These are phyloP conservation scores for Clarias magur DNA, from an alignment of 2,113 vertebrate genomes.

Conservation along the genomic window DNA sequence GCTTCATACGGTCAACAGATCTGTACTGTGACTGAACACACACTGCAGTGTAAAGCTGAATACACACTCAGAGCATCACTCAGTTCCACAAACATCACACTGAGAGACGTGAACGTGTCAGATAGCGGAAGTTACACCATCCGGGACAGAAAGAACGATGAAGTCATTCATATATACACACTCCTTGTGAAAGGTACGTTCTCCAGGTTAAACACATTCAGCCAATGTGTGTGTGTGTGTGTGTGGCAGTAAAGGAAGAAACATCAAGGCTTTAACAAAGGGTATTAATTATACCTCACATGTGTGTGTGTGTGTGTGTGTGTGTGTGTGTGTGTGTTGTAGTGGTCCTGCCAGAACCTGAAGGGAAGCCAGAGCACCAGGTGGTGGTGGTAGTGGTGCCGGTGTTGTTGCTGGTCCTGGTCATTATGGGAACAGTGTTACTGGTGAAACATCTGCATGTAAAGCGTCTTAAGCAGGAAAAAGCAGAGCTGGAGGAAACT, in stretches of 20 bases:
- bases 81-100: neutral
- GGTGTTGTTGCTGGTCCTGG: neutral
- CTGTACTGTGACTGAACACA: neutral
- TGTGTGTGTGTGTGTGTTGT: constrained; percentile 6
- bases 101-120: neutral
- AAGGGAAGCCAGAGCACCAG: neutral
- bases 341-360: neutral
- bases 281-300: no score
- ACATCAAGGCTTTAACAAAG: no score
- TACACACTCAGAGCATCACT: constrained; percentile 12
- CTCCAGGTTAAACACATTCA: no score
- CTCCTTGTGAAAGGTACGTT: neutral
- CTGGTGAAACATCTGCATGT: neutral
- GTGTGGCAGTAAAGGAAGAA: neutral
- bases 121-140: constrained; percentile 9
- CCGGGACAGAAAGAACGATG: neutral
- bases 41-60: neutral
- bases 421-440: neutral
- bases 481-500: neutral
- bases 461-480: neutral
- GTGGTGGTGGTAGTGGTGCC: neutral
- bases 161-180: neutral
- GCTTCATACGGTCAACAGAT: neutral
- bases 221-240: neutral
- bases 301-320: no score